A percentile compares a stretch with the other conserved stretches of the same genome.
Evolutionary conservation across 2,888 invertebrate species (phyloP).

Genomic region (Trachelus stipa): DNA sequence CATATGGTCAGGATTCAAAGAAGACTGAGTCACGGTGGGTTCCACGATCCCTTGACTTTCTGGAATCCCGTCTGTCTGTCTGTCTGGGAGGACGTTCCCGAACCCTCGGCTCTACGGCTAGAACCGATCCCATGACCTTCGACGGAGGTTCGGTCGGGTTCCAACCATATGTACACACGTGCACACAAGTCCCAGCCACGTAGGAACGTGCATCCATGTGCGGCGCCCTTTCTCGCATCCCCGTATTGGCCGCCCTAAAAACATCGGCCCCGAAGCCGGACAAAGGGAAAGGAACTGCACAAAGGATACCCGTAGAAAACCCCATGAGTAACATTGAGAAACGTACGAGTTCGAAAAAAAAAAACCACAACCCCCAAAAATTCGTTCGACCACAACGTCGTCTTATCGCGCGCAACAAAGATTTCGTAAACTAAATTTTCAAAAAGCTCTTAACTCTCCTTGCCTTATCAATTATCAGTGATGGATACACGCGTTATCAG

Average conservation of each 20-base stretch:
- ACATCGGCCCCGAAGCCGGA: slow-evolving; percentile 36
- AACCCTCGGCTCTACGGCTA: slow-evolving; percentile 5
- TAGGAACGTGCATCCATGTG: background rate
- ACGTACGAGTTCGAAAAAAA: background rate
- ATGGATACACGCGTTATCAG: background rate
- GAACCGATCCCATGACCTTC: slow-evolving; percentile 26
- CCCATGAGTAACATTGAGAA: background rate
- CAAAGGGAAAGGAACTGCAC: slow-evolving; percentile 30
- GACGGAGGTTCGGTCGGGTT: slow-evolving; percentile 1
- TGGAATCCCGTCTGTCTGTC: slow-evolving; percentile 4
- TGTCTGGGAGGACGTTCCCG: background rate
- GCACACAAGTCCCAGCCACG: background rate
- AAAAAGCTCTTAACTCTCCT: background rate
- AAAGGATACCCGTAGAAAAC: background rate
- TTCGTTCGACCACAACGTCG: background rate
- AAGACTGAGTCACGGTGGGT: background rate
- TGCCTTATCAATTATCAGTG: background rate
- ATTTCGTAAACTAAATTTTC: background rate
- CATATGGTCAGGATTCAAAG: background rate
- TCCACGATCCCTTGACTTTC: slow-evolving; percentile 1
- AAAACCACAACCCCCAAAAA: background rate
- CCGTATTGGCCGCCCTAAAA: slow-evolving; percentile 36
- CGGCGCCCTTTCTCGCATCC: background rate
- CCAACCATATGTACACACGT: background rate
- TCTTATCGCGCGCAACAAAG: background rate